Conservation (phyloP, 2,888 invertebrate genomes). For the Pemphredon lugubris region DNA sequence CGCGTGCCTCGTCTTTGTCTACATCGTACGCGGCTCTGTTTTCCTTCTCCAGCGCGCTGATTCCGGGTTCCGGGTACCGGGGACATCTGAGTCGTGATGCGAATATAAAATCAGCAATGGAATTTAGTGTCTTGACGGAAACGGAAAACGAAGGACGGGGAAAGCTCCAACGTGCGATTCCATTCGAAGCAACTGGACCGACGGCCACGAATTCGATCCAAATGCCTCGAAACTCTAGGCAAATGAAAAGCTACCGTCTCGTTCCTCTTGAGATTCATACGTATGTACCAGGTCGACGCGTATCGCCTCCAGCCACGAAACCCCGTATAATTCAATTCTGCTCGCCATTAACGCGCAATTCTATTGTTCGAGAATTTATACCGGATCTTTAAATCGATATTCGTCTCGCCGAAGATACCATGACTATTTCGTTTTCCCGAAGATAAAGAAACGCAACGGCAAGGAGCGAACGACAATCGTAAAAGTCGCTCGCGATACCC, state of each 20-base stretch:
- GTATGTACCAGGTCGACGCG: too few relatives aligned
- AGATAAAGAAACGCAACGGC: too few relatives aligned
- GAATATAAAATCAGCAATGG: slow-evolving; percentile 54
- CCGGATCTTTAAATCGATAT: too few relatives aligned
- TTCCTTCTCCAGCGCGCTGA: slow-evolving; percentile 60
- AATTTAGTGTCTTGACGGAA: slow-evolving; percentile 35
- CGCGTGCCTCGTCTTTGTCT: slow-evolving; percentile 55
- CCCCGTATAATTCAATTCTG: too few relatives aligned
- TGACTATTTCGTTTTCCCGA: too few relatives aligned
- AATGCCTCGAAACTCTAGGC: slow-evolving; percentile 18
- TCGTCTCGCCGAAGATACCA: too few relatives aligned
- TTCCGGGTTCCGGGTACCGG: slow-evolving; percentile 58
- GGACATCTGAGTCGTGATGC: slow-evolving; percentile 58
- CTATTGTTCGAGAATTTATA: too few relatives aligned
- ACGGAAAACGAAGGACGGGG: neutral
- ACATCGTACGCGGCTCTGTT: slow-evolving; percentile 46
- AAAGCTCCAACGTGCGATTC: slow-evolving; percentile 2
- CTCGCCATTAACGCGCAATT: too few relatives aligned
- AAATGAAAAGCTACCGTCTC: slow-evolving; percentile 19
- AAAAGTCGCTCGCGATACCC: too few relatives aligned
- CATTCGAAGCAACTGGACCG: slow-evolving; percentile 23
- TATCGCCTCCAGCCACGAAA: too few relatives aligned
- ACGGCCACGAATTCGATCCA: slow-evolving; percentile 28
- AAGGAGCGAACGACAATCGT: too few relatives aligned
- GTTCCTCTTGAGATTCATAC: neutral